These are phyloP conservation scores for Pan paniscus DNA, from an alignment of 2,113 vertebrate species.

Conservation along the genomic window DNA sequence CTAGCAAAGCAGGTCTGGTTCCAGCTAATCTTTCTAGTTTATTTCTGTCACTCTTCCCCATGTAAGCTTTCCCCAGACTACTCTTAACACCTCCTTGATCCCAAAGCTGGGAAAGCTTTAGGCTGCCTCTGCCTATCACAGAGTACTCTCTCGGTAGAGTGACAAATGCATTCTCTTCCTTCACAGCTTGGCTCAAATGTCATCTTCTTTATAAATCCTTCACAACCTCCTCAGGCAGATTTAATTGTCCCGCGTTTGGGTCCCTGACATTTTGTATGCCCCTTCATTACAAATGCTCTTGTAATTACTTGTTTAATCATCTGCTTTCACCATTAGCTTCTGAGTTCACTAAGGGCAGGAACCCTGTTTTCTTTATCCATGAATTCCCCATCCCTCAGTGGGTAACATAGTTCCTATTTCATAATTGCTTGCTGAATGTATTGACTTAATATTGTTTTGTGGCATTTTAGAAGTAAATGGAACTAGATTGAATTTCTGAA, in stretches of 20 bases:
- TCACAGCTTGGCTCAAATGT: conserved; percentile 62
- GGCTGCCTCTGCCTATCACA: not conserved
- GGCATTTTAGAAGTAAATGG: conserved; percentile 51
- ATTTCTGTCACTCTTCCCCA: not conserved
- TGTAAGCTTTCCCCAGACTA: not conserved
- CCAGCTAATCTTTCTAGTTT: not conserved
- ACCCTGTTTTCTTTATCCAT: conserved; percentile 52
- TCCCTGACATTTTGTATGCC: conserved; percentile 69
- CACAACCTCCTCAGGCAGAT: conserved; percentile 40
- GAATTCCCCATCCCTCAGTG: not conserved
- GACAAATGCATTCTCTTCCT: not conserved
- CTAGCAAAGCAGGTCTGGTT: not conserved
- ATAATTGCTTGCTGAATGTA: conserved; percentile 19
- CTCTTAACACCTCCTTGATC: not conserved
- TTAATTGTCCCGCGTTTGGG: conserved; percentile 66
- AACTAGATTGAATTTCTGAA: conserved; percentile 48
- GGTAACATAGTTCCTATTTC: not conserved
- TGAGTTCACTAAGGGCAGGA: conserved; percentile 35
- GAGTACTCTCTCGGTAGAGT: not conserved
- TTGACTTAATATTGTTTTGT: conserved; percentile 54
- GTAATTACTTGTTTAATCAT: conserved; percentile 66
- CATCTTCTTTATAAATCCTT: conserved; percentile 67
- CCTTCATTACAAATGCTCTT: conserved; percentile 67
- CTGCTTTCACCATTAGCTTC: conserved; percentile 47
- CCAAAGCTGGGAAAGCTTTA: not conserved